phyloP scores from a whole-genome alignment of 1,140 invertebrate species.

The Lasaia peninsularis region DNA sequence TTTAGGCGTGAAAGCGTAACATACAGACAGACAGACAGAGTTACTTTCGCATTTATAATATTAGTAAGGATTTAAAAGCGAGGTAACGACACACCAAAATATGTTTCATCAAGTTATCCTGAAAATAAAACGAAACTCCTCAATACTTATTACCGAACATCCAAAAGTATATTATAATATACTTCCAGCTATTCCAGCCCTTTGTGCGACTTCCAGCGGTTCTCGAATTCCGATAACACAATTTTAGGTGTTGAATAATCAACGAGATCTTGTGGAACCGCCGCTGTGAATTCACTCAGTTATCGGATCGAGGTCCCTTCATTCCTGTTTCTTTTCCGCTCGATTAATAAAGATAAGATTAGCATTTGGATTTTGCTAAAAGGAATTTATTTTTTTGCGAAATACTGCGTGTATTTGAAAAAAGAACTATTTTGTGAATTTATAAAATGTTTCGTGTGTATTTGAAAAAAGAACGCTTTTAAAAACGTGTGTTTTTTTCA shows the following conservation, averaged over 20 bases:
- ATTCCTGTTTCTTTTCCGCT: slow-evolving; percentile 3
- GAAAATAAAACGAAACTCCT: neutral
- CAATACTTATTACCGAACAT: neutral
- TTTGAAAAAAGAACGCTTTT: too few relatives aligned
- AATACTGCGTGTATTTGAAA: too few relatives aligned
- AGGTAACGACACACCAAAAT: too few relatives aligned
- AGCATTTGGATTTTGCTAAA: neutral
- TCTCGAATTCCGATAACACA: neutral
- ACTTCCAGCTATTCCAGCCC: neutral
- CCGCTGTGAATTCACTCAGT: neutral
- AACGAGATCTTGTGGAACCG: neutral
- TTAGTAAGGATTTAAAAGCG: too few relatives aligned
- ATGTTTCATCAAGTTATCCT: too few relatives aligned
- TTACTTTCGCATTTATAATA: too few relatives aligned
- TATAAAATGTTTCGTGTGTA: too few relatives aligned
- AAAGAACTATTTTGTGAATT: too few relatives aligned
- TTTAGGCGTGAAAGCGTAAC: too few relatives aligned
- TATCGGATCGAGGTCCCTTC: neutral
- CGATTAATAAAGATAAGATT: neutral
- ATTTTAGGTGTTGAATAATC: slow-evolving; percentile 6
- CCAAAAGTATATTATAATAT: slow-evolving; percentile 1
- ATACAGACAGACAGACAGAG: too few relatives aligned
- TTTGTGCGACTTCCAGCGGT: neutral
- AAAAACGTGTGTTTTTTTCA: too few relatives aligned
- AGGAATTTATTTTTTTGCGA: neutral